These are phyloP conservation scores for Euura saliciscinereae DNA, from an alignment of 1,140 invertebrate genomes.

Conservation along the genomic window DNA sequence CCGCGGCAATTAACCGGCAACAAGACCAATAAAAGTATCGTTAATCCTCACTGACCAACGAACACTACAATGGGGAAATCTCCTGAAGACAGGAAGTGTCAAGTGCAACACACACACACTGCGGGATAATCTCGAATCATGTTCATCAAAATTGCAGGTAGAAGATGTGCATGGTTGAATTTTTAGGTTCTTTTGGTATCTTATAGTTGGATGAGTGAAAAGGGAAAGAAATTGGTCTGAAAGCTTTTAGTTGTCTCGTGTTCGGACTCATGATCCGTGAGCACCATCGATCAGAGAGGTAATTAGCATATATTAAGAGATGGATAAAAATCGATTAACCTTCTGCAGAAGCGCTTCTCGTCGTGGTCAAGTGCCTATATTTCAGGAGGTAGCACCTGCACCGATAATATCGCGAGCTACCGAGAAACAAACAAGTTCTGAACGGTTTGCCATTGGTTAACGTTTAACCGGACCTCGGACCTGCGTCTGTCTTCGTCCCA, in stretches of 20 bases:
- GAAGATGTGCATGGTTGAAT: background rate
- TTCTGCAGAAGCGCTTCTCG: background rate
- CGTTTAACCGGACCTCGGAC: background rate
- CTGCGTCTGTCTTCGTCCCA: background rate
- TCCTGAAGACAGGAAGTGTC: slow-evolving; percentile 22
- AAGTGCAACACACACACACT: background rate
- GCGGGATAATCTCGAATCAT: background rate
- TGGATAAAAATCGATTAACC: background rate
- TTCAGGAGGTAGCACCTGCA: slow-evolving; percentile 4
- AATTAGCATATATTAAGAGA: slow-evolving; percentile 2
- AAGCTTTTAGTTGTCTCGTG: slow-evolving; percentile 2
- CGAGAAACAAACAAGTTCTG: slow-evolving; percentile 1
- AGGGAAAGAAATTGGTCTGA: background rate
- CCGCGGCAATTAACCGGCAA: slow-evolving; percentile 43
- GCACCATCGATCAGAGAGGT: background rate
- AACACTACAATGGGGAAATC: slow-evolving; percentile 36
- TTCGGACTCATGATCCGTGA: background rate
- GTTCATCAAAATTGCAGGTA: too few species aligned
- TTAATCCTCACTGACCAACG: slow-evolving; percentile 37
- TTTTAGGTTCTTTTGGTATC: background rate
- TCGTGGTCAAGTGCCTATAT: background rate
- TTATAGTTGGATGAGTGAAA: background rate
- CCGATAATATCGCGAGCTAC: slow-evolving; percentile 1
- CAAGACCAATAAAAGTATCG: slow-evolving; percentile 49
- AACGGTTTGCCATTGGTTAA: slow-evolving; percentile 4